Evolutionary conservation across 2,888 invertebrate species (phyloP), one percentile per base, ranked within the genome.

Genomic region (Mythimna loreyi): DNA sequence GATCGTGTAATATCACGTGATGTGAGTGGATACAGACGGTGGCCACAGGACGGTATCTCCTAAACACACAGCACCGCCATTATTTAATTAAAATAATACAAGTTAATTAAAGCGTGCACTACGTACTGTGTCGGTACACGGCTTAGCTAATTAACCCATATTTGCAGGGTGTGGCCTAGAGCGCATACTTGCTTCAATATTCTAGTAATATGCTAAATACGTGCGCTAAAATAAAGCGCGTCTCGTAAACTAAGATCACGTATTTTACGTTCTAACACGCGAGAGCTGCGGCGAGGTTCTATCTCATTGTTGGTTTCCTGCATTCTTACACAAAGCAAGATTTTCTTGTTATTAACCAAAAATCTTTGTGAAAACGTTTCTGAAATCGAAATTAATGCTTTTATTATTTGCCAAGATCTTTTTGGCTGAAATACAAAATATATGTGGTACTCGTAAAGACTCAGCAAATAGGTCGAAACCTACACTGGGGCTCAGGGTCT

Each of bases 141-240:
- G 59, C 72, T 80, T 75, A 78, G 72, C 72, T 75, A 79, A 78
- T 78, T 79, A 78, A 67, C 80, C 75, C 72, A 72, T 67, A 78
- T 72, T 40, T 62, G 67, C 72, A 45, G 66, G 62, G 52, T 19
- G 65, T 59, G 70, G 77, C 45, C 47, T 36, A 52, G 61, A 49
- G 47, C 59, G 69, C 74, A 76, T 63, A 60, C 62, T 70, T 47
- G 70, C 59, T 52, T 64, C 65, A 75, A 66, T 69, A 63, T 66
- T 57, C 58, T 65, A 61, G 62, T 63, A 55, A 52, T 65, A 65
- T 65, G 55, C 68, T 50, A 67, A 72, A 67, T 72, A 62, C 53
- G 47, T 30, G 68, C 36, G 47, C 49, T 77, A 33, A 64, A 45
- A 69, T 77, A 58, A 61, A 68, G 61, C 53, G 59, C 28, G 55